These are phyloP conservation scores for Rousettus madagascariensis DNA, from an alignment of 2,797 vertebrate species.

Conservation along the genomic window DNA sequence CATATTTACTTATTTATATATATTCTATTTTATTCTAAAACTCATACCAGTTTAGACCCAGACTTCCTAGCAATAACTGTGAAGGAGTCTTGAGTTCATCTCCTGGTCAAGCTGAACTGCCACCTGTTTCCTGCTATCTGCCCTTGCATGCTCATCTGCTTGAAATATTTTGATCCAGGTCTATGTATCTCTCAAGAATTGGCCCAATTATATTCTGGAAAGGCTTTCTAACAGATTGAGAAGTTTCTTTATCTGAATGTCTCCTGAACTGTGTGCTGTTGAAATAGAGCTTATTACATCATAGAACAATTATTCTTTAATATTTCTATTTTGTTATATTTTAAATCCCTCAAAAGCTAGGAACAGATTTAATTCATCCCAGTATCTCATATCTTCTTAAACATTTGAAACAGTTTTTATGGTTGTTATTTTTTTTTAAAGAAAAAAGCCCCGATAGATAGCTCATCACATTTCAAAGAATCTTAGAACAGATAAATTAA, in stretches of 20 bases:
- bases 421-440: not conserved
- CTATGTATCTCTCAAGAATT: not conserved
- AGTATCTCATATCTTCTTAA: not conserved
- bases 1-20: not conserved
- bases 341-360: not conserved
- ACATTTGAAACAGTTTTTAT: not conserved
- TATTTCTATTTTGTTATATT: not conserved
- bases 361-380: not conserved
- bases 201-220: not conserved
- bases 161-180: not conserved
- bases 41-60: not conserved
- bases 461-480: not conserved
- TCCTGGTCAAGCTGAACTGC: not conserved
- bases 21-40: not conserved
- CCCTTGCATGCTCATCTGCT: not conserved
- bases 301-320: not conserved
- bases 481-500: not conserved
- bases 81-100: not conserved
- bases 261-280: not conserved
- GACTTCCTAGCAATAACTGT: not conserved
- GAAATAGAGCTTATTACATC: not conserved
- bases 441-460: not conserved
- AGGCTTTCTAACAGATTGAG: not conserved
- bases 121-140: not conserved
- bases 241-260: not conserved